phyloP scores from a whole-genome alignment of 2,888 invertebrate genomes.

The Holacanthella duospinosa region DNA sequence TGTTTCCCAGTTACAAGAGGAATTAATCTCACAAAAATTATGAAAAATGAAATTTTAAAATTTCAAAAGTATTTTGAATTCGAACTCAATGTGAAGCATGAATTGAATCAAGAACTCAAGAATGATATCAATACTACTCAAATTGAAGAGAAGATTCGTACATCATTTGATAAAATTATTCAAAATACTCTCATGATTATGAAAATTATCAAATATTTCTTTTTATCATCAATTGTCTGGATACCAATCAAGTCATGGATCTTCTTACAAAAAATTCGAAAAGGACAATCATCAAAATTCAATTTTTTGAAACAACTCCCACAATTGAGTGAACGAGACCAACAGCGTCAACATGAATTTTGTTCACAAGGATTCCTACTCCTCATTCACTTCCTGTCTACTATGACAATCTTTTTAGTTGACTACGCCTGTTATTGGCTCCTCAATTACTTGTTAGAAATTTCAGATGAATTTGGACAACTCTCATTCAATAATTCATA shows the following conservation, averaged over 20 bases:
- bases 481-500: neutral
- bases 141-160: neutral
- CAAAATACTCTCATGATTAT: neutral
- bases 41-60: neutral
- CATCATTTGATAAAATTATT: neutral
- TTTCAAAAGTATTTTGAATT: neutral
- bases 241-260: neutral
- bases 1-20: neutral
- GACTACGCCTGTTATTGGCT: neutral
- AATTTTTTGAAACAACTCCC: neutral
- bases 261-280: neutral
- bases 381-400: neutral
- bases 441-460: neutral
- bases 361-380: neutral
- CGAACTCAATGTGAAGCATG: neutral
- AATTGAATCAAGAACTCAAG: neutral
- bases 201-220: neutral
- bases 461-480: neutral
- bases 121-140: neutral
- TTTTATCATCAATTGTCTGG: neutral
- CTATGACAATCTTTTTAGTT: neutral
- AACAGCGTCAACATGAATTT: neutral
- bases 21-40: neutral
- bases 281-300: neutral
- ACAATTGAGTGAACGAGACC: neutral